Percentiles rank a stretch among this genome's conserved stretches.
Conservation (phyloP, 2,888 invertebrate genomes). For the Agrochola lychnidis region DNA sequence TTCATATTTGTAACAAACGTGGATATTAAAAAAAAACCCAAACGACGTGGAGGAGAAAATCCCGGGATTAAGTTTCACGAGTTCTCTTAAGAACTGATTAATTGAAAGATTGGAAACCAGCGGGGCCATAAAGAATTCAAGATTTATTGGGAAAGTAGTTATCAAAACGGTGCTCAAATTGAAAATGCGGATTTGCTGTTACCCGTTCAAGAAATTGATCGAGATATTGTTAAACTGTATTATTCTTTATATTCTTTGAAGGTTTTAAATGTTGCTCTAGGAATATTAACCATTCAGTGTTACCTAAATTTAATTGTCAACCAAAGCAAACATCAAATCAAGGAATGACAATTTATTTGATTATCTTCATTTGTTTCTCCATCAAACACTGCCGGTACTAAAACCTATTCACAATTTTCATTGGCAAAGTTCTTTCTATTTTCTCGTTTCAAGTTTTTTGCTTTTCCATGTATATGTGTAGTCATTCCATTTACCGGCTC, state of each 20-base stretch:
- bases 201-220: conserved; percentile 33
- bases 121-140: conserved; percentile 62
- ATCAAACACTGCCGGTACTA: conserved; percentile 10
- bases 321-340: background rate
- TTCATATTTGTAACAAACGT: conserved; percentile 51
- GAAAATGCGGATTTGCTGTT: conserved; percentile 55
- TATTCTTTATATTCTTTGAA: background rate
- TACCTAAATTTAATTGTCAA: background rate
- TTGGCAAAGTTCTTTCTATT: conserved; percentile 27
- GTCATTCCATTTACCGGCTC: conserved; percentile 52
- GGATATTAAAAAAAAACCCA: conserved; percentile 53
- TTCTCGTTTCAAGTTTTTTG: conserved; percentile 16
- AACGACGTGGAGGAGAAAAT: conserved; percentile 54
- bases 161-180: conserved; percentile 61
- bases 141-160: conserved; percentile 66
- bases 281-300: background rate
- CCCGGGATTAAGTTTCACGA: conserved; percentile 62
- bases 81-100: conserved; percentile 68
- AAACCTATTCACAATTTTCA: conserved; percentile 28
- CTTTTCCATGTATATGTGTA: conserved; percentile 27
- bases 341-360: background rate
- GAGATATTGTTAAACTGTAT: conserved; percentile 28
- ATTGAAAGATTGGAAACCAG: conserved; percentile 70
- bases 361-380: conserved; percentile 4
- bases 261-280: background rate